Evolutionary conservation across 2,888 invertebrate genomes (phyloP).

Genomic region (Copidosoma aretas): DNA sequence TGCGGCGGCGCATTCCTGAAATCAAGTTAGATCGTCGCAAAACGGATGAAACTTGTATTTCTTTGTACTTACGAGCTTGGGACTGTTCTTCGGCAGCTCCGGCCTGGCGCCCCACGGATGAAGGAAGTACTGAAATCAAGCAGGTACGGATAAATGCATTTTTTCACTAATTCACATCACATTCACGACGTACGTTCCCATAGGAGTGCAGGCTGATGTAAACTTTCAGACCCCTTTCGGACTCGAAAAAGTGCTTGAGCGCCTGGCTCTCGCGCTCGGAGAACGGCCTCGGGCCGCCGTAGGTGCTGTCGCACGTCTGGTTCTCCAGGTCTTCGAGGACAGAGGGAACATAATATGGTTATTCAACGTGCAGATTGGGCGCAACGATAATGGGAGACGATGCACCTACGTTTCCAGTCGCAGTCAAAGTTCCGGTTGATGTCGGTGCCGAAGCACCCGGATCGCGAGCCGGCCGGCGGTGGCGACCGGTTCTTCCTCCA

Average conservation of each 20-base stretch:
- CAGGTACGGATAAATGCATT: not conserved
- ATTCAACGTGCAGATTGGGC: no score
- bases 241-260: constrained; percentile 67
- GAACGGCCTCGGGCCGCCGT: constrained; percentile 69
- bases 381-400: not conserved
- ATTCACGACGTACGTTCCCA: constrained; percentile 64
- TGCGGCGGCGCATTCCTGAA: constrained; percentile 44
- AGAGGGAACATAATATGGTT: not conserved
- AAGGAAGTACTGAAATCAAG: constrained; percentile 65
- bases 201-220: constrained; percentile 80
- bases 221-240: constrained; percentile 65
- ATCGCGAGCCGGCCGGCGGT: no score
- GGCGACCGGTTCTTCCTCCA: constrained; percentile 75
- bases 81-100: constrained; percentile 63
- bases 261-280: constrained; percentile 72
- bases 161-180: not conserved
- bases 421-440: constrained; percentile 76
- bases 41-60: constrained; percentile 34
- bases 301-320: constrained; percentile 67
- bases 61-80: constrained; percentile 55
- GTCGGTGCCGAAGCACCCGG: constrained; percentile 75
- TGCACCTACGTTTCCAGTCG: constrained; percentile 68
- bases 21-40: not conserved
- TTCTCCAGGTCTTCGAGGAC: constrained; percentile 59
- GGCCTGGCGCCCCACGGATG: constrained; percentile 74